phyloP scores from a whole-genome alignment of 2,888 invertebrate species.

The Drosophila fungiperda region DNA sequence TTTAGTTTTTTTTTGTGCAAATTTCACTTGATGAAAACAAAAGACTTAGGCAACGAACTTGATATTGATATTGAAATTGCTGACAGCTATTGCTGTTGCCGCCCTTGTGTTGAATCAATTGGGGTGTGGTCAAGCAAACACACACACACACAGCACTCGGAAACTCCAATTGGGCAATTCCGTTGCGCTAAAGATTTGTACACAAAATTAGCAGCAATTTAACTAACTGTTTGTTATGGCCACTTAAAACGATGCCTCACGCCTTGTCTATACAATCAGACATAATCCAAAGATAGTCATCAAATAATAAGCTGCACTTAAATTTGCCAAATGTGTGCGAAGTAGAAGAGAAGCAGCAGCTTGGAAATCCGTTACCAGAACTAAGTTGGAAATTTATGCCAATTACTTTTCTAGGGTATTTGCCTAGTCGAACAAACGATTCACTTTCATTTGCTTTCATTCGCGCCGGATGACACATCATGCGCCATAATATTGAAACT shows the following conservation, averaged over 20 bases:
- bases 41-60: conserved; percentile 80
- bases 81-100: conserved; percentile 28
- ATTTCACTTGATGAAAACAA: conserved; percentile 65
- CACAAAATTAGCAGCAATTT: conserved; percentile 55
- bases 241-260: conserved; percentile 32
- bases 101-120: conserved; percentile 36
- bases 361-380: background rate
- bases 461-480: conserved; percentile 39
- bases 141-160: conserved; percentile 11
- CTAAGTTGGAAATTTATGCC: background rate
- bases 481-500: conserved; percentile 36
- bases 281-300: background rate
- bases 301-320: conserved; percentile 2
- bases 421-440: background rate
- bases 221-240: conserved; percentile 39
- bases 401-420: background rate
- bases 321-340: background rate
- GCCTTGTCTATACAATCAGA: conserved; percentile 3
- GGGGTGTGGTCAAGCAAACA: conserved; percentile 47
- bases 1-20: conserved; percentile 26
- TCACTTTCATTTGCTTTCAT: conserved; percentile 9
- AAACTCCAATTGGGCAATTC: conserved; percentile 41
- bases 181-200: conserved; percentile 37
- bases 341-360: background rate
- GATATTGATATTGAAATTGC: conserved; percentile 66